Conservation (phyloP, 2,797 vertebrate species). For the Euphonia xanthogaster region DNA sequence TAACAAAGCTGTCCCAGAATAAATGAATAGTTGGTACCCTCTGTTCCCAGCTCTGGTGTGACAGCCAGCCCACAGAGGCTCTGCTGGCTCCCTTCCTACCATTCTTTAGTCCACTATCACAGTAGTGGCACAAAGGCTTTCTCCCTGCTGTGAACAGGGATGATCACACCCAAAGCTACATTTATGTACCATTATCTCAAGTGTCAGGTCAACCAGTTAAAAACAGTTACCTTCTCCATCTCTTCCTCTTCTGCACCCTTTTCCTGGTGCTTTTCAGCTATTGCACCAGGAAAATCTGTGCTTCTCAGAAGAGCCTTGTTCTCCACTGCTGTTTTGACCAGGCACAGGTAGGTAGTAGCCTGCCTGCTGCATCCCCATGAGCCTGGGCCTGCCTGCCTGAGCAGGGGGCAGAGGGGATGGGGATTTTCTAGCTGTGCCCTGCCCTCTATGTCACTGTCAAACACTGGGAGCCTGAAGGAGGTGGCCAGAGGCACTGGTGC, state of each 20-base stretch:
- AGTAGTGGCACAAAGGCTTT: neutral
- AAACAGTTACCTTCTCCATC: neutral
- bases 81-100: neutral
- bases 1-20: neutral
- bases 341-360: neutral
- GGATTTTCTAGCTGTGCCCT: neutral
- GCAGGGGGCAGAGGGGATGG: neutral
- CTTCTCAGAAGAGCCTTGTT: neutral
- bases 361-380: neutral
- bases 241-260: too few species aligned
- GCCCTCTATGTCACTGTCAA: neutral
- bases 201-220: neutral
- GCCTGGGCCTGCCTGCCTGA: neutral
- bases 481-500: neutral
- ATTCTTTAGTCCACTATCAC: neutral
- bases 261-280: neutral
- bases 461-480: neutral
- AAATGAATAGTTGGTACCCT: neutral
- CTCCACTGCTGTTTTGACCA: fast-evolving
- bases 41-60: neutral
- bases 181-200: neutral
- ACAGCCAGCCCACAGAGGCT: neutral
- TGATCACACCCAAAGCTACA: neutral
- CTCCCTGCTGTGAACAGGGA: neutral
- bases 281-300: neutral